These are phyloP conservation scores for Caenorhabditis panamensis DNA, from an alignment of 2,888 invertebrate species.

Conservation along the genomic window DNA sequence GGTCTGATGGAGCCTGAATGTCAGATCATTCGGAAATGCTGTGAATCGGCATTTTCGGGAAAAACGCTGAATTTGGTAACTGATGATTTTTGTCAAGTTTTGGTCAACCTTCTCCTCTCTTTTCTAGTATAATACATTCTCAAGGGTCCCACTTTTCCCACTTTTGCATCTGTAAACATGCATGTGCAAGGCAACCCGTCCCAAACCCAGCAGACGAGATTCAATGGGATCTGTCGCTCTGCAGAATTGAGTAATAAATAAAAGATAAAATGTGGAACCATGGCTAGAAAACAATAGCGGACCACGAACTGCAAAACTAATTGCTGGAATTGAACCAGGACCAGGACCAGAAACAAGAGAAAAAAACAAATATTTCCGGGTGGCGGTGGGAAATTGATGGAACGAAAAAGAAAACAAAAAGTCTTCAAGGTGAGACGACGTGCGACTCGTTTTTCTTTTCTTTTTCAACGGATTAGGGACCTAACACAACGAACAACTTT, in stretches of 20 bases:
- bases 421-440: neutral
- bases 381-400: neutral
- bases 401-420: neutral
- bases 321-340: neutral
- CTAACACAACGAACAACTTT: neutral
- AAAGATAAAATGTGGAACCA: constrained; percentile 24
- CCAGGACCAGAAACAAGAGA: neutral
- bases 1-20: no score
- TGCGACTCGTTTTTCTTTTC: neutral
- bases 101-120: no score
- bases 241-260: constrained; percentile 11
- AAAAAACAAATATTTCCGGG: neutral
- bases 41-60: no score
- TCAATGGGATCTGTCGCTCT: neutral
- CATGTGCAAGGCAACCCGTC: no score
- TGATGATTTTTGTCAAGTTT: no score
- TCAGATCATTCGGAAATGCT: no score
- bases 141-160: no score
- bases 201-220: constrained; percentile 4
- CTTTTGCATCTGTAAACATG: no score
- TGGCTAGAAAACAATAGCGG: constrained; percentile 7
- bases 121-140: no score
- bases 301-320: constrained; percentile 6
- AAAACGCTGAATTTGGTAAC: no score
- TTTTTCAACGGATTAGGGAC: neutral